Conservation (phyloP, 2,797 vertebrate genomes). For the Picus viridis region DNA sequence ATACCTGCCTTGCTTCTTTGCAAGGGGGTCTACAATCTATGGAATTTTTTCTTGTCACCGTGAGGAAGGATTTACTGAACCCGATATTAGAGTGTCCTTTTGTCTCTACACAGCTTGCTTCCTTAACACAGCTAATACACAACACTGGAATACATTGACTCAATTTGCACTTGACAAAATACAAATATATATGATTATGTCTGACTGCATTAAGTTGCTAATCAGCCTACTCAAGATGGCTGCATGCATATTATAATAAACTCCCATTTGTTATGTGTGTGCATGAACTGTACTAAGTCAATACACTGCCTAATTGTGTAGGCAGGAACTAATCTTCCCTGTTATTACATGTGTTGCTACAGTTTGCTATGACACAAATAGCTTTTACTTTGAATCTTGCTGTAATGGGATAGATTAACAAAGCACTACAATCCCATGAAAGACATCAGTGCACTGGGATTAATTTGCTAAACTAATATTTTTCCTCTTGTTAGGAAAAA, state of each 20-base stretch:
- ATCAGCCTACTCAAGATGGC: background rate
- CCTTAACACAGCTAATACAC: background rate
- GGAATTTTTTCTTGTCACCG: background rate
- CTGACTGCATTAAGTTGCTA: background rate
- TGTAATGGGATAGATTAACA: constrained; percentile 11
- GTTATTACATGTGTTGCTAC: background rate
- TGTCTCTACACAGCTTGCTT: background rate
- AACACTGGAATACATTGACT: background rate
- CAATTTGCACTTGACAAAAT: background rate
- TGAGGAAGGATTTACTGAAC: background rate
- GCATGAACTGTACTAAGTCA: constrained; percentile 14
- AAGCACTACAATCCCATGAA: background rate
- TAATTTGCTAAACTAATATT: constrained; percentile 28
- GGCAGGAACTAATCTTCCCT: constrained; percentile 25
- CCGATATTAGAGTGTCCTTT: background rate
- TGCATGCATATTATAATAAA: background rate
- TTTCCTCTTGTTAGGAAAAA: constrained; percentile 1
- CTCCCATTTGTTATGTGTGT: constrained; percentile 2
- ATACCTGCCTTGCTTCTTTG: background rate
- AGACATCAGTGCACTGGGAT: background rate
- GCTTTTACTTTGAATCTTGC: background rate
- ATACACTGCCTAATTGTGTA: background rate
- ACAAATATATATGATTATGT: constrained; percentile 9
- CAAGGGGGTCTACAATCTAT: background rate
- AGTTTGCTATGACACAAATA: background rate